phyloP scores from a whole-genome alignment of 2,113 vertebrate species.

The Nansenia antarctica region DNA sequence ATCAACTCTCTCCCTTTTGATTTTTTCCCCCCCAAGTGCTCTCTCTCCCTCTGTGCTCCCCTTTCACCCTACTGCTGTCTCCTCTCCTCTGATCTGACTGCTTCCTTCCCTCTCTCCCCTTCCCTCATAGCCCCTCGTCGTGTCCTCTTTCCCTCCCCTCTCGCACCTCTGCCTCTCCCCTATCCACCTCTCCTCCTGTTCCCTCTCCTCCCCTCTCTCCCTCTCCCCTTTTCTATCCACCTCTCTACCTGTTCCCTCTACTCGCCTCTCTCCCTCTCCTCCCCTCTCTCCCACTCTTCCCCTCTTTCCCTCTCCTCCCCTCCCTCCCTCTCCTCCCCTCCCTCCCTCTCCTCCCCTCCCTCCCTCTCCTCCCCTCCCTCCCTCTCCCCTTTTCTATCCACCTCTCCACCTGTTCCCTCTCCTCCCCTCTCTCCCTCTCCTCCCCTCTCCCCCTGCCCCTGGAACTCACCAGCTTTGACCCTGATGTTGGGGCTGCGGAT shows the following conservation, averaged over 20 bases:
- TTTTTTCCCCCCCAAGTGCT: not conserved
- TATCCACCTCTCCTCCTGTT: not conserved
- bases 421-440: not conserved
- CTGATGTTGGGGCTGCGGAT: conserved; percentile 98
- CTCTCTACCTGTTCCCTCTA: not conserved
- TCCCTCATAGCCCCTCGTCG: not conserved
- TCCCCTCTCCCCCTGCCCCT: not conserved
- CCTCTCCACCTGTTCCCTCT: not conserved
- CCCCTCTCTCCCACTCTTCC: not conserved
- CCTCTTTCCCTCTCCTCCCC: not conserved
- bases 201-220: not conserved
- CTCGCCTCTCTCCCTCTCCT: not conserved
- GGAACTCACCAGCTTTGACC: conserved; percentile 92
- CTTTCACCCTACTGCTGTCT: too few relatives aligned
- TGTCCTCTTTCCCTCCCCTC: not conserved
- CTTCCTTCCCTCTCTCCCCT: not conserved
- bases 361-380: not conserved
- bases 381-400: not conserved
- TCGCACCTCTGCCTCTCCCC: too few relatives aligned
- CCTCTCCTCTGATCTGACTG: too few relatives aligned
- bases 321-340: not conserved
- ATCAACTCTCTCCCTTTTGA: conserved; percentile 54
- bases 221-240: not conserved
- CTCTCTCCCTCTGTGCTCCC: not conserved
- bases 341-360: not conserved